Evolutionary conservation across 1,140 invertebrate species (phyloP).

Genomic region (Brachionus asplanchnoidis): DNA sequence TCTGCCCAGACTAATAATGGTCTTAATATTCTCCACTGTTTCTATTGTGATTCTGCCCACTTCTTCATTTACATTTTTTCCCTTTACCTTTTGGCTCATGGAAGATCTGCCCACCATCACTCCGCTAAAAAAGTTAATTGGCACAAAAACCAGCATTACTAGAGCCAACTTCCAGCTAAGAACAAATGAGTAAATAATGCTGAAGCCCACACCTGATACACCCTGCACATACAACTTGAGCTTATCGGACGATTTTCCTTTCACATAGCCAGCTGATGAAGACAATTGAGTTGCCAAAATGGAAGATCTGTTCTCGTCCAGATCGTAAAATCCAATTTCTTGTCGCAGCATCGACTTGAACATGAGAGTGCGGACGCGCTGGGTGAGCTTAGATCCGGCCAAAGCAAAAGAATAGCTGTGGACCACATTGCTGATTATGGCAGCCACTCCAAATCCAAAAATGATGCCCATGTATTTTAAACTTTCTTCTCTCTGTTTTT

Average conservation of each 20-base stretch:
- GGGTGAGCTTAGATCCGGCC: conserved; percentile 62
- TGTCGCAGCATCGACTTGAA: conserved; percentile 65
- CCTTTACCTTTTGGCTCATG: not conserved
- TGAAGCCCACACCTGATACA: conserved; percentile 62
- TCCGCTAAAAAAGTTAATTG: conserved; percentile 61
- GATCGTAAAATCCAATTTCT: conserved; percentile 61
- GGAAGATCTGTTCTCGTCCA: conserved; percentile 59
- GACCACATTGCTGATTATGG: not conserved
- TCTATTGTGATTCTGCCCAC: conserved; percentile 28
- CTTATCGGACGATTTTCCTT: conserved; percentile 58
- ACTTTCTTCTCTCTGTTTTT: not conserved
- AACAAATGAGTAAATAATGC: conserved; percentile 67
- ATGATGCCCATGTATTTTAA: conserved; percentile 32
- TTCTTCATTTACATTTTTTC: conserved; percentile 5
- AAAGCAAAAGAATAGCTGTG: conserved; percentile 35
- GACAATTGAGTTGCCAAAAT: conserved; percentile 59
- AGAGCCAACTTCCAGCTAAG: conserved; percentile 77
- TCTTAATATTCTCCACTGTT: conserved; percentile 31
- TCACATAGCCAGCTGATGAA: conserved; percentile 60
- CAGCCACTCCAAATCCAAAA: not conserved
- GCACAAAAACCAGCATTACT: conserved; percentile 71
- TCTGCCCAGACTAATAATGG: not conserved
- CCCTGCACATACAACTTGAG: conserved; percentile 57
- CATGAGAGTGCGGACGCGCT: conserved; percentile 68
- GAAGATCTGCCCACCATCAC: not conserved